Base-by-base conservation (phyloP, 2,113 vertebrate genomes). In the Salvator merianae region DNA sequence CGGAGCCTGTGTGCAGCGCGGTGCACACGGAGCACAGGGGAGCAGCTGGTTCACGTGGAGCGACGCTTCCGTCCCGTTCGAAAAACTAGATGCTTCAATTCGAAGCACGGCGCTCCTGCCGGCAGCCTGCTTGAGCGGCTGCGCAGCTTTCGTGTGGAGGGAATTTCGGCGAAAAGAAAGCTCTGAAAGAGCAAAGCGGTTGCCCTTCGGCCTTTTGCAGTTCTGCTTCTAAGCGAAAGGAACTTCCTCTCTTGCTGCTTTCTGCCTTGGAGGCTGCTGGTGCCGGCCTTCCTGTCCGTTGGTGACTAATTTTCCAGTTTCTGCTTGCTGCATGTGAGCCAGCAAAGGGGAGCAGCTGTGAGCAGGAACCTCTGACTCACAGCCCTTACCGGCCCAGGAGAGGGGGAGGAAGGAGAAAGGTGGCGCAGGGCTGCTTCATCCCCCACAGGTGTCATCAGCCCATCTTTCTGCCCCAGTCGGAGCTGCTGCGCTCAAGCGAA, bases 261-360 rank as follows among this genome's bases (percentile, higher is more conserved):
- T 76, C 73, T 70, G 16, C 22, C 73, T 36, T 30, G 80, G 38
- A 3, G 50, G 73, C 69, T 71, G 22, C 12, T 16, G 38, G 1
- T 8, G 32, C 26, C 13, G 12, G 8, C 34, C 68, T 87, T 78
- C 85, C 75, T 83, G 85, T 66, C 85, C 79, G 85, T 68, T 79
- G 20, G 34, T 87, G 85, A 87, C 85, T 79, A 53, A 87, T 55
- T 79, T 79, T 68, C 81, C 68, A 73, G 75, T 78, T 72, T 83
- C 74, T 79, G 76, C 76, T 36, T 13, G 76, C 72, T 68, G 36
- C 22, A 12, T 36, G 34, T 32, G 20, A 50, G 74, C 38, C 14
- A 34, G 38, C 32, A 3, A 10, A 59, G 50, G 50, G 59, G 47
- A 62, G 43, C 18, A 32, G 40, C 28, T 36, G 30, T 22, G 22